Base-by-base conservation (phyloP, 2,797 vertebrate species). In the Channallabes apus region DNA sequence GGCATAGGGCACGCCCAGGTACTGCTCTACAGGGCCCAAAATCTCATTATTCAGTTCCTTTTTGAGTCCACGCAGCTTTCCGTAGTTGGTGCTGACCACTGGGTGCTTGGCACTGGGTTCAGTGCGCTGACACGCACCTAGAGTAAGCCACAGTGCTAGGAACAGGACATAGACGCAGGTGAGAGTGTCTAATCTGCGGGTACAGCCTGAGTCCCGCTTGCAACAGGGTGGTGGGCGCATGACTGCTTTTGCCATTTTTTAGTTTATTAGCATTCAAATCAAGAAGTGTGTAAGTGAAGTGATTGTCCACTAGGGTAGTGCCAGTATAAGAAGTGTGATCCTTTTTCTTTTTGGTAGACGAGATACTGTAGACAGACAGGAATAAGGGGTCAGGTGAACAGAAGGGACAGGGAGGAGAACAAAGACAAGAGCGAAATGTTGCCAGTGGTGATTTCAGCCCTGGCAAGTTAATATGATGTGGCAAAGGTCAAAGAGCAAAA, bases 11-110 rank as follows among this genome's bases (percentile, higher is more conserved):
- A 98, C 95, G 6, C 97, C 97, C 69, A 98, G 89, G 89, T 97
- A 98, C 89, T 97, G 96, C 86, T 97, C 96, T 24, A 98, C 97
- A 0, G 97, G 97, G 12, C 97, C 97, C 35, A 98, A 91, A 86
- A 98, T 98, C 92, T 98, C 97, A 78, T 97, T 98, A 94, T 97
- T 97, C 41, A 98, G 94, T 87, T 97, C 97, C 8, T 96, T 96
- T 89, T 96, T 96, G 83, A 98, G 91, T 8, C 97, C 97, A 14
- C 97, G 91, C 80, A 98, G 92, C 80, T 96, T 96, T 65, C 97
- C 97, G 6, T 97, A 98, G 92, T 97, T 96, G 41, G 96, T 98
- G 91, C 94, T 95, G 88, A 98, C 96, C 82, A 96, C 93, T 0
- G 97, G 97, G 88, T 96, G 94, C 87, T 93, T 94, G 77, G 91